These are phyloP conservation scores for Onychomys torridus DNA, from an alignment of 2,797 vertebrate genomes.

Conservation along the genomic window DNA sequence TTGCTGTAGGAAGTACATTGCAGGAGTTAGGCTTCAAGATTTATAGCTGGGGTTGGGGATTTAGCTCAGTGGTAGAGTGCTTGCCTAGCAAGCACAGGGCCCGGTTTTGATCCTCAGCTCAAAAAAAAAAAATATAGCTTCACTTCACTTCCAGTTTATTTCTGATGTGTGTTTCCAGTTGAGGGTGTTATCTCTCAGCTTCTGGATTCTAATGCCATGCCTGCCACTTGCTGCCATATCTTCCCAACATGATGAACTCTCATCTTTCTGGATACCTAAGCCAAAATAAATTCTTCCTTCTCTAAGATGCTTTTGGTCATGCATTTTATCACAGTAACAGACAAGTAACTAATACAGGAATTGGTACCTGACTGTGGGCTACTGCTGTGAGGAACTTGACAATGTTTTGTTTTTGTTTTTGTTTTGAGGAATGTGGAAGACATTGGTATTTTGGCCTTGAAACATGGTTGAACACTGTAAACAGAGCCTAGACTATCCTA, in stretches of 20 bases:
- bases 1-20: neutral
- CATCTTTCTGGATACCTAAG: neutral
- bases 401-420: neutral
- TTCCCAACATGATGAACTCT: neutral
- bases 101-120: no score
- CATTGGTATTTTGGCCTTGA: neutral
- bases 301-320: neutral
- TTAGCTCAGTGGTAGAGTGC: no score
- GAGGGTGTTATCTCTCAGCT: neutral
- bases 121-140: no score
- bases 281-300: neutral
- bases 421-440: neutral
- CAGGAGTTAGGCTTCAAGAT: neutral
- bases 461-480: neutral
- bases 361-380: neutral
- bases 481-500: neutral
- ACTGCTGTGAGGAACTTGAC: neutral
- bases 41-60: no score
- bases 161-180: neutral
- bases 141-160: neutral
- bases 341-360: neutral
- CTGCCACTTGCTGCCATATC: neutral
- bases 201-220: neutral
- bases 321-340: neutral
- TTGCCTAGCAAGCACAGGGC: no score